These are phyloP conservation scores for Indicator indicator DNA, from an alignment of 2,113 vertebrate genomes.

Conservation along the genomic window DNA sequence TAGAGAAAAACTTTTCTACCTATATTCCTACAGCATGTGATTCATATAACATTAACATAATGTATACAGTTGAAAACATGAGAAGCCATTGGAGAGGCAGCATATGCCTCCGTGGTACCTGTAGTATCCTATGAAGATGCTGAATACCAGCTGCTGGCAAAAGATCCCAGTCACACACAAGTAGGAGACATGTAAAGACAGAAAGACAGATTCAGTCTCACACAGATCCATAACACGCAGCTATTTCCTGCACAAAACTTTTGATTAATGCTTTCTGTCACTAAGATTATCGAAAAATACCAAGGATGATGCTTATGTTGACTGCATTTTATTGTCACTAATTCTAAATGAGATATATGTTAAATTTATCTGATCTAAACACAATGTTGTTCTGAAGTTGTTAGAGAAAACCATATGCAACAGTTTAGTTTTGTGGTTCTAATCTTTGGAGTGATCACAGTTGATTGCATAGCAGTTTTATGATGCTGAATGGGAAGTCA, in stretches of 20 bases:
- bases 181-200: not conserved
- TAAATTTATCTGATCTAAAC: not conserved
- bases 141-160: not conserved
- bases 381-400: not conserved
- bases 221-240: not conserved
- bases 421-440: not conserved
- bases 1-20: not conserved
- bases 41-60: not conserved
- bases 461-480: constrained; percentile 11
- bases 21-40: not conserved
- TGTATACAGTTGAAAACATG: not conserved
- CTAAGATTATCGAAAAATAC: not conserved
- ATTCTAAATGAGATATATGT: not conserved
- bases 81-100: not conserved
- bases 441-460: not conserved
- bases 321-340: not conserved
- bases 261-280: not conserved
- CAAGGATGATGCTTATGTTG: not conserved
- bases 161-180: not conserved
- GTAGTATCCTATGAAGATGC: not conserved
- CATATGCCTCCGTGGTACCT: not conserved
- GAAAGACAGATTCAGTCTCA: not conserved
- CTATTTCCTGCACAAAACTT: not conserved
- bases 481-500: not conserved
- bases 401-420: not conserved